phyloP scores from a whole-genome alignment of 2,797 vertebrate species.

The Enoplosus armatus region DNA sequence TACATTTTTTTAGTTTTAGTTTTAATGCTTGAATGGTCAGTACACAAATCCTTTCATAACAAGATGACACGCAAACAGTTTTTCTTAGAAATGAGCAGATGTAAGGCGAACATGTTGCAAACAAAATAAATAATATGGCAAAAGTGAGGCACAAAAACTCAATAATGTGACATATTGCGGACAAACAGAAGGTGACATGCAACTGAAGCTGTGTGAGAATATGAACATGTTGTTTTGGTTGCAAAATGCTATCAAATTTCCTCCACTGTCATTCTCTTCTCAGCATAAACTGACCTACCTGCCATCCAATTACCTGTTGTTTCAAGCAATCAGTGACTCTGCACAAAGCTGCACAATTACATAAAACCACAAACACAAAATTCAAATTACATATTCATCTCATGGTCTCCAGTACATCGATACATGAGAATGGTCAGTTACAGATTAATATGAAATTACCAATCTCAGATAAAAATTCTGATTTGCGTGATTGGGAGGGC shows the following conservation, averaged over 20 bases:
- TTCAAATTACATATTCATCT: constrained; percentile 8
- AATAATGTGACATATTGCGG: neutral
- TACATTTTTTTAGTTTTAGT: neutral
- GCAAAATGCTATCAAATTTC: neutral
- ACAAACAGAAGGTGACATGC: neutral
- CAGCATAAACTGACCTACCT: neutral
- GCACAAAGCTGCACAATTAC: neutral
- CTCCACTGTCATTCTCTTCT: neutral
- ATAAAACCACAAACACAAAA: neutral
- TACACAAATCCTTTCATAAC: neutral
- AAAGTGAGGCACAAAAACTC: neutral
- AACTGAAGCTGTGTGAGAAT: neutral
- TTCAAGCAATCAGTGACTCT: constrained; percentile 10
- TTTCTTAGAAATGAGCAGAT: neutral
- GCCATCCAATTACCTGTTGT: neutral
- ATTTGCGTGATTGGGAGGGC: constrained; percentile 46
- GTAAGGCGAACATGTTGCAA: neutral
- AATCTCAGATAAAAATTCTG: constrained; percentile 19
- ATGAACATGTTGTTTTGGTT: constrained; percentile 10
- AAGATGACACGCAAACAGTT: neutral
- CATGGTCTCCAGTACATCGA: neutral
- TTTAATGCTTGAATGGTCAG: neutral
- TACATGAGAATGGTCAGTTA: constrained; percentile 34
- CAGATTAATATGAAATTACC: constrained; percentile 31
- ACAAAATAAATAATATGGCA: neutral